phyloP scores from a whole-genome alignment of 2,888 invertebrate genomes.

The Polymixis lichenea region DNA sequence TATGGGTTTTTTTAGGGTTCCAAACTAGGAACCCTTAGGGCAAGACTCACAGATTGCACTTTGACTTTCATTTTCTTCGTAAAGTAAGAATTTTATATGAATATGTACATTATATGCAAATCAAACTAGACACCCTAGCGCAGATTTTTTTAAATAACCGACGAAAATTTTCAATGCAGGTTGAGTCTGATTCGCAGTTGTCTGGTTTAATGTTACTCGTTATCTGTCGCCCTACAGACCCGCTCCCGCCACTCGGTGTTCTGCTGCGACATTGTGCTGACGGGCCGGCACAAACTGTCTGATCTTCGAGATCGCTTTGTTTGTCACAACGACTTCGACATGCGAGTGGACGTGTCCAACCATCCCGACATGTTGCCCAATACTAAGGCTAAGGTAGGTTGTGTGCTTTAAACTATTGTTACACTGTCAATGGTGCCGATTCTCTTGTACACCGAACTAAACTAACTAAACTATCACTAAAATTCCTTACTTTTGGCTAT shows the following conservation, averaged over 20 bases:
- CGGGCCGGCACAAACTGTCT: constrained; percentile 91
- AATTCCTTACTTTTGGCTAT: too few species aligned
- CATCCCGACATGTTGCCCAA: constrained; percentile 78
- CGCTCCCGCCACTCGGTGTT: constrained; percentile 80
- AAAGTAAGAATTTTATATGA: too few species aligned
- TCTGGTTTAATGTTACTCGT: neutral
- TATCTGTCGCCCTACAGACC: constrained; percentile 55
- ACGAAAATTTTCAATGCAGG: too few species aligned
- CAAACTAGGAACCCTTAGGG: neutral
- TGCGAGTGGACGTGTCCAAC: constrained; percentile 91
- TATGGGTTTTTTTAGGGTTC: too few species aligned
- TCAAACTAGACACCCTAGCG: too few species aligned
- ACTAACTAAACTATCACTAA: too few species aligned
- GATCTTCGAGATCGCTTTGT: constrained; percentile 93
- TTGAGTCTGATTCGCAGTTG: too few species aligned
- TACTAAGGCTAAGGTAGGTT: constrained; percentile 76
- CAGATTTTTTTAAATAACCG: too few species aligned
- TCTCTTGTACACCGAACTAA: too few species aligned
- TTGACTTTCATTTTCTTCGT: too few species aligned
- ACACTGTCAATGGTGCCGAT: too few species aligned
- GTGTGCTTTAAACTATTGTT: neutral
- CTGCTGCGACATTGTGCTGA: constrained; percentile 77
- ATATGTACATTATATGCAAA: too few species aligned
- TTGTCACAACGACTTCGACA: constrained; percentile 93
- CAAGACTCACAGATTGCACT: neutral